Conservation (phyloP, 2,888 invertebrate genomes). For the Melikaiella ostensackeni region DNA sequence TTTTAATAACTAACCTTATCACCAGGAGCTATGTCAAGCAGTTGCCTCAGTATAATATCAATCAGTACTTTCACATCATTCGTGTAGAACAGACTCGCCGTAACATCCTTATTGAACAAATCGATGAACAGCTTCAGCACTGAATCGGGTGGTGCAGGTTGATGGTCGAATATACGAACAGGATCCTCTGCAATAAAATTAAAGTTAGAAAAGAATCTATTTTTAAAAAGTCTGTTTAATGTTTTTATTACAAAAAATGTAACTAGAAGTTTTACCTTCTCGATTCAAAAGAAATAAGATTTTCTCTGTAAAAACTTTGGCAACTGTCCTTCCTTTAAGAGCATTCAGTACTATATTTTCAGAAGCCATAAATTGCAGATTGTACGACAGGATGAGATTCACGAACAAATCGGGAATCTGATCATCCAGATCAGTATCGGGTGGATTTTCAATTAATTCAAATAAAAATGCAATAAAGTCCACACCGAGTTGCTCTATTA, state of each 20-base stretch:
- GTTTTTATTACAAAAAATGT: constrained; percentile 19
- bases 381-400: constrained; percentile 91
- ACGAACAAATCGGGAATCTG: constrained; percentile 91
- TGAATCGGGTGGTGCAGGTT: constrained; percentile 88
- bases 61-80: constrained; percentile 96
- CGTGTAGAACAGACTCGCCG: constrained; percentile 94
- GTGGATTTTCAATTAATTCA: constrained; percentile 89
- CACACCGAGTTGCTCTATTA: constrained; percentile 88
- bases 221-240: not conserved
- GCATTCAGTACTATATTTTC: constrained; percentile 87
- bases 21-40: constrained; percentile 93
- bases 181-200: constrained; percentile 86
- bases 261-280: constrained; percentile 83
- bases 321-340: constrained; percentile 83
- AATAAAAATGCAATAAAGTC: constrained; percentile 90
- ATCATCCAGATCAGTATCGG: constrained; percentile 89
- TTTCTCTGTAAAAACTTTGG: constrained; percentile 95
- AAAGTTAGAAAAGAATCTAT: constrained; percentile 29
- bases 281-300: constrained; percentile 91
- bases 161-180: constrained; percentile 90
- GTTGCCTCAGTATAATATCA: constrained; percentile 93
- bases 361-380: constrained; percentile 87
- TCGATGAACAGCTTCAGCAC: constrained; percentile 93
- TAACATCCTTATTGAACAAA: constrained; percentile 87
- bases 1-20: constrained; percentile 82